phyloP scores from a whole-genome alignment of 2,113 vertebrate species.

The Fukomys damarensis region DNA sequence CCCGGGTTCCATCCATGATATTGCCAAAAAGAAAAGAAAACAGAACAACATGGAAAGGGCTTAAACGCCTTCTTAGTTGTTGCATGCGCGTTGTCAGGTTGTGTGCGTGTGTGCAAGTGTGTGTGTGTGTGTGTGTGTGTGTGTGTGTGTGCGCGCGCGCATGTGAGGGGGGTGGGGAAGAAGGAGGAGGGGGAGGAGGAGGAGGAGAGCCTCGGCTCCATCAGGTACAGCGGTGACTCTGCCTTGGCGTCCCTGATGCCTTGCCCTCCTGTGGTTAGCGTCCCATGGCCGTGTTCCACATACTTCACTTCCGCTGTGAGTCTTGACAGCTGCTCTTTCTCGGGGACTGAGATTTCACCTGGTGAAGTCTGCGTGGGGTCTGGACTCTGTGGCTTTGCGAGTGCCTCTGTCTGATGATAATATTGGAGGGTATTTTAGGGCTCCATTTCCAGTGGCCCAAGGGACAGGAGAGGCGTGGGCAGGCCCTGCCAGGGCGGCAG shows the following conservation, averaged over 20 bases:
- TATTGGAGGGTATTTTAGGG: constrained; percentile 70
- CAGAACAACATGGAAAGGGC: background rate
- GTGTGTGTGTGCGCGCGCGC: background rate
- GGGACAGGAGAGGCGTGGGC: constrained; percentile 44
- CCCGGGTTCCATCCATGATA: background rate
- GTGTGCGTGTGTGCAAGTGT: background rate
- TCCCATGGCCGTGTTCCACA: constrained; percentile 11
- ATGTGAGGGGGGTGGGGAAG: no score
- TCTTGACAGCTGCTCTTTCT: constrained; percentile 68
- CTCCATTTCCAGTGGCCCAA: constrained; percentile 63
- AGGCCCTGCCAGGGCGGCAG: constrained; percentile 68
- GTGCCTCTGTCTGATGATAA: constrained; percentile 57
- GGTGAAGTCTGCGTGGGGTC: constrained; percentile 32
- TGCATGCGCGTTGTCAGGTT: background rate
- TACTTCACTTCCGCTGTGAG: constrained; percentile 63
- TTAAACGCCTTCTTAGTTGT: constrained; percentile 2
- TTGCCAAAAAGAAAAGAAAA: background rate
- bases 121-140: background rate
- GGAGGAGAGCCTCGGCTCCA: background rate
- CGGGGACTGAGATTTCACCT: constrained; percentile 28
- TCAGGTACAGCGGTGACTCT: background rate
- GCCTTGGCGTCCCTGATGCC: background rate
- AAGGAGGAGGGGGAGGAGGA: background rate
- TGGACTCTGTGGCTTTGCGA: constrained; percentile 52
- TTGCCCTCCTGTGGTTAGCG: constrained; percentile 15